Evolutionary conservation across 2,888 invertebrate genomes (phyloP).

Genomic region (Omphaloscelis lunosa): DNA sequence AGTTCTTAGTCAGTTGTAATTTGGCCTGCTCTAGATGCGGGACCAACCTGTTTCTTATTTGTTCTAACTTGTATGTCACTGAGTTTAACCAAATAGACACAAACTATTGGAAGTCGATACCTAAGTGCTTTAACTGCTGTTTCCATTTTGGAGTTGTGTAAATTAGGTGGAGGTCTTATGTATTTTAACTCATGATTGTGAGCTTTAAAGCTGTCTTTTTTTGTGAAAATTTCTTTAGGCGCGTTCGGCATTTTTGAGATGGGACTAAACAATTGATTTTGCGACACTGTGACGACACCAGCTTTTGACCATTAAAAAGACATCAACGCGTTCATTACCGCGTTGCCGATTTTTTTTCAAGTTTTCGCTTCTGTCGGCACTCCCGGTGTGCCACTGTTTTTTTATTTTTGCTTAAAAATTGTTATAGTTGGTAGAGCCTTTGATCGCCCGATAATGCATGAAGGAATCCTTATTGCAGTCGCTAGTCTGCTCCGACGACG

Average conservation of each 20-base stretch:
- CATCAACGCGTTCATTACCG: too few species aligned
- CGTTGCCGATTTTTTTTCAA: too few species aligned
- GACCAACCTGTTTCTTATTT: constrained; percentile 80
- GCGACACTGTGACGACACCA: too few species aligned
- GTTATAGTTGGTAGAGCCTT: neutral
- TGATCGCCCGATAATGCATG: neutral
- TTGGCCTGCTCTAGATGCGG: constrained; percentile 81
- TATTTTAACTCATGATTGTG: neutral
- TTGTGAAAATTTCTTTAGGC: too few species aligned
- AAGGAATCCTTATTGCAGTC: too few species aligned
- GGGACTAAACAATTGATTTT: too few species aligned
- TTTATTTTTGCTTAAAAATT: neutral
- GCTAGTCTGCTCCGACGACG: too few species aligned
- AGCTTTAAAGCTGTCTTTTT: too few species aligned
- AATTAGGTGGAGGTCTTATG: constrained; percentile 22
- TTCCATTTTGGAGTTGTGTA: constrained; percentile 57
- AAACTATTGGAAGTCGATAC: constrained; percentile 78
- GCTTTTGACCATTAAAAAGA: too few species aligned
- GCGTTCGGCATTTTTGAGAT: too few species aligned
- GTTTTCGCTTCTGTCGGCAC: too few species aligned
- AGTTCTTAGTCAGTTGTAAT: constrained; percentile 78
- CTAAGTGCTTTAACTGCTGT: constrained; percentile 67
- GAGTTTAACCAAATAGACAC: constrained; percentile 78
- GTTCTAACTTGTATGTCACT: constrained; percentile 79
- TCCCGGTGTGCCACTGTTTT: too few species aligned